These are phyloP conservation scores for Lagopus muta DNA, from an alignment of 2,113 vertebrate species.

Conservation along the genomic window DNA sequence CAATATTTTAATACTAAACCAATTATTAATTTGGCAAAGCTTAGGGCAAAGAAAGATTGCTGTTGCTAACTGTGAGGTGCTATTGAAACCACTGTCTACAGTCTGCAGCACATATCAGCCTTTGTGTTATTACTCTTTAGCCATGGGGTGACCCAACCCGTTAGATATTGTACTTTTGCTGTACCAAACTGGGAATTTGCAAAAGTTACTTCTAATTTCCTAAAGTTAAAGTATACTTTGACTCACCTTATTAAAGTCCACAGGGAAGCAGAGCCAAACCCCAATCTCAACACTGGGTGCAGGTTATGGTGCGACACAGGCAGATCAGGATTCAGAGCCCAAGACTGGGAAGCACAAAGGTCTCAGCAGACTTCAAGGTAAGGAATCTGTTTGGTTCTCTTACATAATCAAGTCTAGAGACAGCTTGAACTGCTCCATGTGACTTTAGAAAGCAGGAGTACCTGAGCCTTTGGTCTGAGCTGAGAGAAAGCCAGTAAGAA, in stretches of 20 bases:
- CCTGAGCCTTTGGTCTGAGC: neutral
- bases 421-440: neutral
- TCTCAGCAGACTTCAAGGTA: neutral
- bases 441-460: neutral
- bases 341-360: neutral
- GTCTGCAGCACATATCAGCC: neutral
- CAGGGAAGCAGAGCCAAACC: neutral
- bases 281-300: rapidly evolving
- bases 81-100: neutral
- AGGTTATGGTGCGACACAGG: rapidly evolving
- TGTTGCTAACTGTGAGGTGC: neutral
- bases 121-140: neutral
- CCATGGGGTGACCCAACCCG: neutral
- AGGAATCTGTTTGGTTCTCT: neutral
- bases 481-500: neutral
- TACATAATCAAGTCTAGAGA: neutral
- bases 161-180: neutral
- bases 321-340: neutral
- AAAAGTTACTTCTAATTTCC: neutral
- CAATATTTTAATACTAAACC: neutral
- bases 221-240: neutral
- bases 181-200: neutral
- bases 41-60: neutral
- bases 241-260: neutral
- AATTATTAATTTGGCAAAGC: slow-evolving; percentile 29